Evolutionary conservation across 37 sponge, comb jelly and placozoan genomes (phyloP).

Genomic region (Eunapius fragilis): DNA sequence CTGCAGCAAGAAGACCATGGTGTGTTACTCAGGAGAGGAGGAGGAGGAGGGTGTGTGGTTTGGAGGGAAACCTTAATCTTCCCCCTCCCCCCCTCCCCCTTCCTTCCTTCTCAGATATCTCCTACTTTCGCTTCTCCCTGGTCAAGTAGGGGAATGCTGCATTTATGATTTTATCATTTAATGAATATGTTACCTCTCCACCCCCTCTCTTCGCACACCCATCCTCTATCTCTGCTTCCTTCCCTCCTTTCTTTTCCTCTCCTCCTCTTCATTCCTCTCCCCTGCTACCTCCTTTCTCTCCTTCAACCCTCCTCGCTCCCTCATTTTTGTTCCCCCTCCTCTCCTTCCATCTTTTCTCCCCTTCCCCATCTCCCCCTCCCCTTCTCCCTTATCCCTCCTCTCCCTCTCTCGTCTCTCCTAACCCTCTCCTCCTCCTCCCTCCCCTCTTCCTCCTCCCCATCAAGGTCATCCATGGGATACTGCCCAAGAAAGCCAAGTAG

Average conservation of each 20-base stretch:
- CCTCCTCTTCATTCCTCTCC: background rate
- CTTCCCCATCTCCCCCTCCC: background rate
- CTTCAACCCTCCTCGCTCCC: background rate
- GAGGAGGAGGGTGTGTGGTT: too few species aligned
- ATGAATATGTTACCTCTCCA: too few species aligned
- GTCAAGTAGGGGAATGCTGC: constrained; percentile 49
- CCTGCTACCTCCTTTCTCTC: background rate
- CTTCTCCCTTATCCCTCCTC: background rate
- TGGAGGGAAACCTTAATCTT: too few species aligned
- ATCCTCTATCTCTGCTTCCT: background rate
- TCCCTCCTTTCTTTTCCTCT: background rate
- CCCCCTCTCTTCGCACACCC: background rate
- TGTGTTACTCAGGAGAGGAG: too few species aligned
- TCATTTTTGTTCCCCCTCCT: background rate
- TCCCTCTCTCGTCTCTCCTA: background rate
- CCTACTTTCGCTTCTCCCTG: constrained; percentile 28
- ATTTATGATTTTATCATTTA: too few species aligned
- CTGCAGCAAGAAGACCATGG: constrained; percentile 88
- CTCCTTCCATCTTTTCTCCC: background rate
- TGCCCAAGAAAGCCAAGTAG: constrained; percentile 84
- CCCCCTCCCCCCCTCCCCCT: background rate
- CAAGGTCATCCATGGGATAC: constrained; percentile 76
- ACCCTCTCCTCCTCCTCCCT: background rate
- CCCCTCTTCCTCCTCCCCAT: background rate
- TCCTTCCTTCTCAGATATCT: background rate